Conservation (phyloP, 2,113 vertebrate species). For the Reinhardtius hippoglossoides region DNA sequence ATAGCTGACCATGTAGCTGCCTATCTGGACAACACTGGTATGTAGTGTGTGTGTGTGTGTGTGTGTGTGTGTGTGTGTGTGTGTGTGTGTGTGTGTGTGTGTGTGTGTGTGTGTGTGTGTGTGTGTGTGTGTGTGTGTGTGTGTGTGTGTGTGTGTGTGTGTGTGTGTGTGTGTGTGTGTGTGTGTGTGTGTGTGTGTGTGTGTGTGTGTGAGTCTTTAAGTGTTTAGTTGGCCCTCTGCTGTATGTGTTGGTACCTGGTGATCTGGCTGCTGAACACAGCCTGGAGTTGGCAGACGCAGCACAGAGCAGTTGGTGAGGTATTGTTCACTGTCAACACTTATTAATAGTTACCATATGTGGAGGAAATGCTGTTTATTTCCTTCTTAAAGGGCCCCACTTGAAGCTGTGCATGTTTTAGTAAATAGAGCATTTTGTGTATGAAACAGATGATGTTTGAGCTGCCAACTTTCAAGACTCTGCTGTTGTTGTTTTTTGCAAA, state of each 20-base stretch:
- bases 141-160: neutral
- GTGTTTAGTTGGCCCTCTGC: neutral
- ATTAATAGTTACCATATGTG: slow-evolving; percentile 30
- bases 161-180: neutral
- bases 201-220: neutral
- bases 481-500: neutral
- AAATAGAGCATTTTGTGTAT: too few species aligned
- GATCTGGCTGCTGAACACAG: slow-evolving; percentile 1
- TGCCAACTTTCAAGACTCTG: neutral
- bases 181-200: neutral
- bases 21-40: slow-evolving; percentile 94
- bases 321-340: slow-evolving; percentile 24
- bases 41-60: neutral
- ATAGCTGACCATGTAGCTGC: slow-evolving; percentile 92
- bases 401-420: neutral
- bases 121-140: neutral
- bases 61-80: neutral
- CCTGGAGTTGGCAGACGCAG: slow-evolving; percentile 11
- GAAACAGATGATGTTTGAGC: neutral
- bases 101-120: neutral
- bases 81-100: neutral
- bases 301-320: slow-evolving; percentile 1
- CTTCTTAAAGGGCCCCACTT: neutral
- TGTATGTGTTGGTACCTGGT: neutral
- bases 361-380: slow-evolving; percentile 8